Evolutionary conservation across 2,888 invertebrate species (phyloP), one percentile per base, ranked within the genome.

Genomic region (Lithophane leautieri): DNA sequence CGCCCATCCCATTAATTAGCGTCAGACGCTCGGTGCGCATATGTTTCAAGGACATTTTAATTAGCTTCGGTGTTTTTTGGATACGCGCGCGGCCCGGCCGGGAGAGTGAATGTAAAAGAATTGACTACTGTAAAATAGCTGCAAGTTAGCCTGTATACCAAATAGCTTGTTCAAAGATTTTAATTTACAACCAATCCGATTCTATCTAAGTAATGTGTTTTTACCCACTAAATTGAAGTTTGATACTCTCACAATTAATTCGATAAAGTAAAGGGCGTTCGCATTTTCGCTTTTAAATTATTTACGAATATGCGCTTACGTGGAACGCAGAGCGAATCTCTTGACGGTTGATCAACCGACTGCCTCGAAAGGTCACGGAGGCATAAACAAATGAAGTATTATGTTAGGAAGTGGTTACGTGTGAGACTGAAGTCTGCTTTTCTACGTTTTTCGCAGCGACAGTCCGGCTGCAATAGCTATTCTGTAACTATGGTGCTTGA

Each of bases 321-420:
- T 34, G n/a, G n/a, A 67, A 19, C 8, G 28, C 54, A 28, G 16
- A 28, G 11, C 16, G 1, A 25, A 47, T 56, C 19, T 72, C 42
- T 47, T 11, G 58, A 60, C 22, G 4, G 52, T 70, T 40, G 9
- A 22, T 12, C 42, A 54, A 44, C 8, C 6, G 8, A 19, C 12
- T 12, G 28, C 7, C 4, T 42, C 28, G 8, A 22, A 6, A 4
- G 4, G 22, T 28, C 47, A 47, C 22, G 22, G 58, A 58, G 47
- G 22, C 6, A 19, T 25, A 40, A 58, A 58, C 4, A 40, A 50
- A 75, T 60, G 25, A 12, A 73, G 12, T 67, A 67, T 67, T n/a
- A 16, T n/a, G 40, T 16, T 14, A 50, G 28, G 40, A 9, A 14
- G 58, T 22, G 25, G 34, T 16, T 22, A 44, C n/a, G 28, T n/a